phyloP scores from a whole-genome alignment of 2,797 vertebrate genomes.

The Cichlasoma orientale region DNA sequence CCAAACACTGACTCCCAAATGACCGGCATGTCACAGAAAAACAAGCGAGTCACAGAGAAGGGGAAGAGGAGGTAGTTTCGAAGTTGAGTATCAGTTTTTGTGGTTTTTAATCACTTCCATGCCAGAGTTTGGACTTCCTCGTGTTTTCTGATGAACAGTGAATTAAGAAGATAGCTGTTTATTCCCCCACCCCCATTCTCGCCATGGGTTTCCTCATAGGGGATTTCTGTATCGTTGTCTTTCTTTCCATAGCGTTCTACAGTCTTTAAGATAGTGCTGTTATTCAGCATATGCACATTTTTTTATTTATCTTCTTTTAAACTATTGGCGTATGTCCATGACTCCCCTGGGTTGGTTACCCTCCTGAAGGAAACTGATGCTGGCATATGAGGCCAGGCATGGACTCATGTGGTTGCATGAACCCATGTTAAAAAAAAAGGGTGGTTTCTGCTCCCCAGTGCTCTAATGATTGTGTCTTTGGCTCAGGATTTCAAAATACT shows the following conservation, averaged over 20 bases:
- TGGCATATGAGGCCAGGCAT: constrained; percentile 21
- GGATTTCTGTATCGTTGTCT: background rate
- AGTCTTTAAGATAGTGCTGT: background rate
- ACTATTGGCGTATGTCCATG: background rate
- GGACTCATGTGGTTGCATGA: constrained; percentile 29
- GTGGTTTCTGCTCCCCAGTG: constrained; percentile 21
- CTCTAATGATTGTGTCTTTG: constrained; percentile 40
- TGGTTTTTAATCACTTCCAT: constrained; percentile 31
- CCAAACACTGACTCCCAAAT: constrained; percentile 24
- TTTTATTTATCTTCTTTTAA: background rate
- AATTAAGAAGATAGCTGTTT: background rate
- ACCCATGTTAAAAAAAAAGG: constrained; percentile 17
- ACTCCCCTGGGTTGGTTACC: background rate
- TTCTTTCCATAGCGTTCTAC: background rate
- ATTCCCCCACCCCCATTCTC: background rate
- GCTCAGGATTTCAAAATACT: constrained; percentile 17
- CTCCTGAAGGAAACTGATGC: constrained; percentile 16
- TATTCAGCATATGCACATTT: background rate
- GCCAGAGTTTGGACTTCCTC: background rate
- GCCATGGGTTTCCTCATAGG: background rate
- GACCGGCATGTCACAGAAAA: constrained; percentile 17
- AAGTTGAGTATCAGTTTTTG: constrained; percentile 22
- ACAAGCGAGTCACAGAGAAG: constrained; percentile 19
- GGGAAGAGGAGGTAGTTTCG: background rate
- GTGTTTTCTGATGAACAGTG: constrained; percentile 3